Base-by-base conservation (phyloP, 2,888 invertebrate species). In the Xanthorhoe spadicearia region DNA sequence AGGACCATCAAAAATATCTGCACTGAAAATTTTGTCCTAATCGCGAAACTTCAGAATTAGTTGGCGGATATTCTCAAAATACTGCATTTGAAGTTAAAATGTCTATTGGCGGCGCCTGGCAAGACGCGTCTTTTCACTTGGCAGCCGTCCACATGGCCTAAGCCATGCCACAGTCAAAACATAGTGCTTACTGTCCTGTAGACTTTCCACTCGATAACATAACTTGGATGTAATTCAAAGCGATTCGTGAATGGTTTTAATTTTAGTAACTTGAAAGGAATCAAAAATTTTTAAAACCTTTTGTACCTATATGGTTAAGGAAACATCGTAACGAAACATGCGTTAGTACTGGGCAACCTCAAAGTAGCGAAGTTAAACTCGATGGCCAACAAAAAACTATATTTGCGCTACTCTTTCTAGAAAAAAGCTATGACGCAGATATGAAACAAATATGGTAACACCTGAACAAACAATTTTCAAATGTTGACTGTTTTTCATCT, bases 131-230 rank as follows among this genome's bases (percentile, higher is more conserved):
- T 64, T n/a, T 43, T 59, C 55, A 28, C 64, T 68, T 68, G 68
- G 68, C 68, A 63, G 43, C 51, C 61, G 18, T 68, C 68, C 68
- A 68, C 64, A 57, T 53, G 57, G 50, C 49, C 49, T 57, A 64
- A 64, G 60, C 55, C 56, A 32, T 38, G 52, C 3, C 35, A 56
- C 35, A 52, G 66, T 46, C 28, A 61, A 5, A 0, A 6, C 23
- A 23, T 28, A 53, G 17, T 53, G 7, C 17, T 46, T 32, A 17
- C 46, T 38, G 38, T 43, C 15, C 51, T 43, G 23, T 23, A 15
- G 23, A 52, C 15, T 43, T 59, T 38, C 19, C 51, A 59, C 59
- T 59, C 7, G 32, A 48, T 43, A 54, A 48, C 48, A 28, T n/a
- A 35, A 19, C 35, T 35, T 51, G 18, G 38, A 18, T 1, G n/a